These are phyloP conservation scores for Leptopilina drosophilae DNA, from an alignment of 2,888 invertebrate genomes.

Conservation along the genomic window DNA sequence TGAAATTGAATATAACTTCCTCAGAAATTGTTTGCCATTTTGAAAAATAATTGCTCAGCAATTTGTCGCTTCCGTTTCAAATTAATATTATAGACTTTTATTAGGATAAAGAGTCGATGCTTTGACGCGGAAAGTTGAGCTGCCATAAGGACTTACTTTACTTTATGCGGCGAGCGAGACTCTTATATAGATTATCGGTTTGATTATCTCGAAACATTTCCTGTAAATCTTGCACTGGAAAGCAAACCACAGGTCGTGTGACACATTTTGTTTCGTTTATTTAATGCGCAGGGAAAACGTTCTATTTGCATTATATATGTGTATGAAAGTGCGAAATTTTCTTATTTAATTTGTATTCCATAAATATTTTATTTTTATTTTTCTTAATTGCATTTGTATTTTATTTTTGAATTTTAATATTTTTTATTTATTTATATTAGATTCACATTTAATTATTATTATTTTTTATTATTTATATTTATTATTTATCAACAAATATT, in stretches of 20 bases:
- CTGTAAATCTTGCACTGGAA: slow-evolving; percentile 11
- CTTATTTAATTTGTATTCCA: not conserved
- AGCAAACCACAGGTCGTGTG: slow-evolving; percentile 15
- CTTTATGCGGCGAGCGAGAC: not conserved
- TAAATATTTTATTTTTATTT: not conserved
- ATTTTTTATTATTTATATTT: too few species aligned
- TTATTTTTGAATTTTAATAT: too few species aligned
- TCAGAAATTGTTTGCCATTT: slow-evolving; percentile 1
- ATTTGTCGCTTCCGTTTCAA: slow-evolving; percentile 24
- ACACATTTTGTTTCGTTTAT: slow-evolving; percentile 25
- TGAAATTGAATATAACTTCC: slow-evolving; percentile 4
- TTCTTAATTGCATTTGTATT: too few species aligned
- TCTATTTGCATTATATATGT: not conserved
- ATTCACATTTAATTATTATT: too few species aligned
- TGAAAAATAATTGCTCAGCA: slow-evolving; percentile 13
- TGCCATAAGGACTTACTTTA: slow-evolving; percentile 17
- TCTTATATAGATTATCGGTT: slow-evolving; percentile 17
- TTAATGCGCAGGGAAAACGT: slow-evolving; percentile 1
- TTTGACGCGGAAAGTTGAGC: slow-evolving; percentile 19
- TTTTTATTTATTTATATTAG: too few species aligned
- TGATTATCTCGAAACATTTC: slow-evolving; percentile 24
- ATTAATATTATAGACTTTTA: slow-evolving; percentile 21
- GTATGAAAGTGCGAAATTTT: not conserved
- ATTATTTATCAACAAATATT: too few species aligned
- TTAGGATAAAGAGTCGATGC: slow-evolving; percentile 4